Evolutionary conservation across 2,888 invertebrate species (phyloP), one percentile per base, ranked within the genome.

Genomic region (Sarcophaga subvicina): DNA sequence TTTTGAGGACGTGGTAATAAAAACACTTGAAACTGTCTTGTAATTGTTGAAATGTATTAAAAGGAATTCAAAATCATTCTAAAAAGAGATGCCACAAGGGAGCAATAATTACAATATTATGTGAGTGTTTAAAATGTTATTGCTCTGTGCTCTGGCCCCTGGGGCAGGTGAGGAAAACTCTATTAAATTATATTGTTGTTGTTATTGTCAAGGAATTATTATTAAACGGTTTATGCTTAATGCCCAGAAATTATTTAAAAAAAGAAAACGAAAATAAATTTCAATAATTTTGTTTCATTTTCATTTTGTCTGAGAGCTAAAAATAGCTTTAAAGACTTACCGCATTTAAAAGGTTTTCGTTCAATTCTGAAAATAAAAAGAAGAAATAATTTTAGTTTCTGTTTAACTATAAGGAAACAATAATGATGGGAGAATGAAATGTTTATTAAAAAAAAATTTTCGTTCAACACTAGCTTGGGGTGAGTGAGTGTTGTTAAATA

Each of bases 111-210:
- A 80, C 70, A 71, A 75, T 59, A 70, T 64, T 64, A 12, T 37
- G 17, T 59, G 6, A 45, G 22, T 70, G 27, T 6, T 70, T 63
- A 45, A n/a, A 66, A 66, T 27, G 14, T 67, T 66, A n/a, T 49
- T 49, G 49, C 49, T 17, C 8, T 20, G 10, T n/a, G 11, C 17
- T 22, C 47, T 80, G 66, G 54, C 54, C 66, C 84, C 37, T 49
- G 37, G 66, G 70, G 80, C 84, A 85, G 84, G 84, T 85, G 84
- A 85, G 71, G 76, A 80, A 77, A 85, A 85, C 80, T 76, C 60
- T 66, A 84, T 84, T 76, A 80, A 80, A 27, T 37, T n/a, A 62
- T 37, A 27, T 60, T 64, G 69, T 54, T 37, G 64, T 64, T 22
- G 27, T 54, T 5, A 3, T 54, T 17, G 6, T 69, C 69, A n/a